Evolutionary conservation across 2,888 invertebrate species (phyloP).

Genomic region (Tetramorium bicarinatum): DNA sequence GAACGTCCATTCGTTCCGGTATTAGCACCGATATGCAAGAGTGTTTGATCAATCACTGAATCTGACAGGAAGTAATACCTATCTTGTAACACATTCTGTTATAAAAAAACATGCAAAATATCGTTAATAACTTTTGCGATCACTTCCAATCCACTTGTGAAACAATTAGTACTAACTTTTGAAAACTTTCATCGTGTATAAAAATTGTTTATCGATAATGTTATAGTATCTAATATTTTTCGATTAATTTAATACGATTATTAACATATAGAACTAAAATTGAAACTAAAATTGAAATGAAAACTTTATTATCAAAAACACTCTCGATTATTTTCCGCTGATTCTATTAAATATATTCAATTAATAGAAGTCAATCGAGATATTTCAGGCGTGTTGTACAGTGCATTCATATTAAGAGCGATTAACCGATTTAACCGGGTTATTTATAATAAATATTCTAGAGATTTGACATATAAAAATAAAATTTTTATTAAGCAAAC

Average conservation of each 20-base stretch:
- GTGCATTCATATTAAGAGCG: not conserved
- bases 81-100: not conserved
- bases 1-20: not conserved
- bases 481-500: not conserved
- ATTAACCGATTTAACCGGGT: not conserved
- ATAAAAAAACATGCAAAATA: not conserved
- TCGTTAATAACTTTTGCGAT: not conserved
- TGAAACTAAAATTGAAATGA: not conserved
- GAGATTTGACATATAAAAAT: not conserved
- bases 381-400: constrained; percentile 2
- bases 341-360: not conserved
- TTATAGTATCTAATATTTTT: not conserved
- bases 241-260: not conserved
- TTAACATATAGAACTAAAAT: not conserved
- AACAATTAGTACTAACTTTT: not conserved
- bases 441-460: not conserved
- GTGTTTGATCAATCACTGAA: not conserved
- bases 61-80: constrained; percentile 8
- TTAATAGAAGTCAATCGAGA: not conserved
- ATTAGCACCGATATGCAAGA: constrained; percentile 9
- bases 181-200: not conserved
- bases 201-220: not conserved
- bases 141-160: not conserved
- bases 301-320: not conserved
- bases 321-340: constrained; percentile 1